Percentiles rank a stretch among this genome's conserved stretches.
Evolutionary conservation across 1,140 invertebrate species (phyloP).

Genomic region (Xylocopa sonorina): DNA sequence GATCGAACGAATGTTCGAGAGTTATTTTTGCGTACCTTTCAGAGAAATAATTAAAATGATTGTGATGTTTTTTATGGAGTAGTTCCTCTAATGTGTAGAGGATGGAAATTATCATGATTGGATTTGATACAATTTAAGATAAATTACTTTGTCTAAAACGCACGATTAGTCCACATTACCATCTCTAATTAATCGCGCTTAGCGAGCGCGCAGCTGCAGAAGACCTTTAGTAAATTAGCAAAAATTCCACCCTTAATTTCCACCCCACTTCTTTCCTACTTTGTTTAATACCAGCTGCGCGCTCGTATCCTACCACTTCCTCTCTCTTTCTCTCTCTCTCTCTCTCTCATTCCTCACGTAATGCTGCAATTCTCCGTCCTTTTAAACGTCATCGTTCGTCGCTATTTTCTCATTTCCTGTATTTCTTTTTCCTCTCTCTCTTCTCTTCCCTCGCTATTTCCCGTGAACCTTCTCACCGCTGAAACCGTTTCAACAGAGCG

Average conservation of each 20-base stretch:
- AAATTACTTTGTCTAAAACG: no score
- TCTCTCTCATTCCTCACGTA: no score
- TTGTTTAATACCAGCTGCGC: background rate
- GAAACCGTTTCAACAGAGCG: no score
- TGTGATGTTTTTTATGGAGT: no score
- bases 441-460: background rate
- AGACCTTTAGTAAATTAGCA: slow-evolving; percentile 58
- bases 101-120: no score
- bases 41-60: no score
- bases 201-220: slow-evolving; percentile 26
- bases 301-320: background rate
- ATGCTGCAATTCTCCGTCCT: no score
- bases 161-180: background rate
- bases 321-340: background rate
- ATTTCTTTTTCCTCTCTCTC: background rate
- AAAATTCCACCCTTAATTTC: slow-evolving; percentile 40
- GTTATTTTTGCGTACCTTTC: no score
- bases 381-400: slow-evolving; percentile 2
- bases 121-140: no score
- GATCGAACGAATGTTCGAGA: no score
- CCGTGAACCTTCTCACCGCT: background rate
- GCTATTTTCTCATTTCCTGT: slow-evolving; percentile 22
- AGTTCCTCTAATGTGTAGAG: no score
- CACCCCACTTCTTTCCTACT: background rate
- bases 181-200: slow-evolving; percentile 55